Conservation (phyloP, 2,797 vertebrate genomes). For the Yasuhikotakia modesta region DNA sequence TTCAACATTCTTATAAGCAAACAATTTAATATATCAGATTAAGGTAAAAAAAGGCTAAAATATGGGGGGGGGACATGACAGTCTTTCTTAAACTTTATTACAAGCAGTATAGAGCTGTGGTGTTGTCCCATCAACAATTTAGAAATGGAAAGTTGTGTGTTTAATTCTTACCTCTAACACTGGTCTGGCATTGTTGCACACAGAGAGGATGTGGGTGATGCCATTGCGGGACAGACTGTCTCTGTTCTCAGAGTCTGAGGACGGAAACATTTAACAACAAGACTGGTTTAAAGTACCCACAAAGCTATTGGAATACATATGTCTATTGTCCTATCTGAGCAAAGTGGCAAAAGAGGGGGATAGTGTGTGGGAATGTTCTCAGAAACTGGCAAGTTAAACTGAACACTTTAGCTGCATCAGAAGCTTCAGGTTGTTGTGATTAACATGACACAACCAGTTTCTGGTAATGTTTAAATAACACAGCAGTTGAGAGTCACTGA, state of each 20-base stretch:
- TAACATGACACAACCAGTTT: neutral
- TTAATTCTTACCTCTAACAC: slow-evolving; percentile 78
- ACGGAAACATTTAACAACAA: slow-evolving; percentile 34
- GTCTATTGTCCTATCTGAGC: neutral
- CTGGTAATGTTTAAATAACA: too few species aligned
- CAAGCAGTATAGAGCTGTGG: neutral
- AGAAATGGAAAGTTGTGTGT: neutral
- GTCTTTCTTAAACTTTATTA: neutral
- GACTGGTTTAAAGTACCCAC: neutral
- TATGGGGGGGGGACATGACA: neutral
- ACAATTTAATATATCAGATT: neutral
- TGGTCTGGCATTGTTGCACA: slow-evolving; percentile 83
- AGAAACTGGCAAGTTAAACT: too few species aligned
- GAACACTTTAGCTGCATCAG: neutral
- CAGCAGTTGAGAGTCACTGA: too few species aligned
- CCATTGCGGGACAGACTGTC: slow-evolving; percentile 78
- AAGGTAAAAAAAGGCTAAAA: neutral
- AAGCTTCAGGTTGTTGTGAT: neutral
- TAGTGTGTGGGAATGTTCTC: neutral
- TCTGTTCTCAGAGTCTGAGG: slow-evolving; percentile 84
- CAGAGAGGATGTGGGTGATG: slow-evolving; percentile 87
- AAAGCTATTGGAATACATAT: neutral
- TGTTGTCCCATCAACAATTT: neutral
- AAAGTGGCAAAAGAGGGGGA: neutral
- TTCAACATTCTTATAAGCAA: slow-evolving; percentile 1